Evolutionary conservation across 2,797 vertebrate species (phyloP), one percentile per base, ranked within the genome.

Genomic region (Sciaenops ocellatus): DNA sequence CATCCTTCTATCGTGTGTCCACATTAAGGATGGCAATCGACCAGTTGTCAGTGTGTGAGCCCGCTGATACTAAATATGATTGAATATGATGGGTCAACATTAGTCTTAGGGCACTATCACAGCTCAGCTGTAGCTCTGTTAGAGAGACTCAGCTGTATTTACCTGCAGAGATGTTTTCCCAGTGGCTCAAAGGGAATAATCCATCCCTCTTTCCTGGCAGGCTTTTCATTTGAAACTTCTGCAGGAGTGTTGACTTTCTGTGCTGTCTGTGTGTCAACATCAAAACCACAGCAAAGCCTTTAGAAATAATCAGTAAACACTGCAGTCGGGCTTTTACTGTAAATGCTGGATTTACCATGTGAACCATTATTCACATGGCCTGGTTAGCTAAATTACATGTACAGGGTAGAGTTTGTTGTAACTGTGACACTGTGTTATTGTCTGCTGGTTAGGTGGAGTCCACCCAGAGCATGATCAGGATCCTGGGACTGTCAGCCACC

Each of bases 381-480:
- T 9, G 34, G 34, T 38, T 38, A 9, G 34, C 9, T 38, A 38
- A 38, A 38, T 38, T 38, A 38, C 34, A 9, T 38, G 34, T 38
- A 46, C 2, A 16, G 30, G 15, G 30, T 13, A 1, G 28, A 22
- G 20, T 17, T n/a, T 6, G 18, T 7, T 69, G 12, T 79, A 26
- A 41, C 9, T 59, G 1, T 61, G 16, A 48, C 57, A 3, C 16
- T 44, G 18, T 84, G 56, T 26, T 72, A 10, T 63, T 81, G 50
- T 80, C 50, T 77, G 34, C 6, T 76, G 38, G 0, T 48, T 79
- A 99, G 98, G 98, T 99, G 93, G 98, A 99, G 92, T 98, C 98
- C 30, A 99, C 98, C 3, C 98, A 99, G 90, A 99, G 98, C 72
- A 99, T 99, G 98, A 99, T 99, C 85, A 92, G 98, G 70, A 99